Evolutionary conservation across 2,113 vertebrate species (phyloP), one percentile per base, ranked within the genome.

Genomic region (Bubo blakistoni): DNA sequence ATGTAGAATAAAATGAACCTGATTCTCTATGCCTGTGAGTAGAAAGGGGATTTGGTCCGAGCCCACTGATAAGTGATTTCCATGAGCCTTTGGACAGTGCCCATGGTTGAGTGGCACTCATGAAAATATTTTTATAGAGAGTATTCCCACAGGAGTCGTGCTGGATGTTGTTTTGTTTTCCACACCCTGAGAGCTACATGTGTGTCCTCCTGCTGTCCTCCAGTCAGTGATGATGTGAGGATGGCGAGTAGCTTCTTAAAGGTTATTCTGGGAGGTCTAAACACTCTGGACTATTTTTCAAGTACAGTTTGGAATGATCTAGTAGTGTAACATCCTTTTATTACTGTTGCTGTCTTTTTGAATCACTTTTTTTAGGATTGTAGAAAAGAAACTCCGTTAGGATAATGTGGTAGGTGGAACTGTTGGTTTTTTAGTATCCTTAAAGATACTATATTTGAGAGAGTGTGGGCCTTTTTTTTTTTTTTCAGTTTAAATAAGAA

Each of bases 81-180:
- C 7, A 1, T 2, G 29, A 79, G 52, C n/a, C 22, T 51, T 76
- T 62, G 78, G 78, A 61, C 20, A 52, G 54, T 9, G 14, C 24
- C 69, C 3, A 0, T 36, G n/a, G 5, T 40, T n/a, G 46, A 46
- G 40, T 46, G 44, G 42, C 9, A 9, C 11, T 54, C 24, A 1
- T 6, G 34, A 59, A 25, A 78, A 11, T 34, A 40, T 16, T 47
- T 44, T 59, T 5, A 1, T 38, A 76, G 73, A 49, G 54, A 20
- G 22, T 44, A 11, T 78, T 59, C 49, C 38, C 51, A 1, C 16
- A 20, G 57, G 77, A 18, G 49, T 81, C 2, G 0, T 40, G 57
- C 65, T 40, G 58, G 52, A 2, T 57, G 25, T 10, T 74, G 27
- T 76, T 85, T 42, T 66, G 55, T 12, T 46, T 90, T 86, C 42